Evolutionary conservation across 2,113 vertebrate genomes (phyloP).

Genomic region (Melozone crissalis): DNA sequence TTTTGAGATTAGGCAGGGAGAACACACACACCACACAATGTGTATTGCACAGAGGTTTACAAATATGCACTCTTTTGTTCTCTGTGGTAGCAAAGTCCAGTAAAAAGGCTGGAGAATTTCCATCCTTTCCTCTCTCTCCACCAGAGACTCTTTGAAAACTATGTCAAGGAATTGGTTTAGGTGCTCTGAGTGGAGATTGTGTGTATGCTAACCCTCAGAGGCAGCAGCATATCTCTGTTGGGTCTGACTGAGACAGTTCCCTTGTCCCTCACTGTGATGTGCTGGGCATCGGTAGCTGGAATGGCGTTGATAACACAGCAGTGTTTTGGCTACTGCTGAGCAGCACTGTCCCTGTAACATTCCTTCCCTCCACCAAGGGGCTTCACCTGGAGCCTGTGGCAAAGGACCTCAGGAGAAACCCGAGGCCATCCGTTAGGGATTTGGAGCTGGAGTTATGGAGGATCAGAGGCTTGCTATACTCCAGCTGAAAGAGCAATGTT

Average conservation of each 20-base stretch:
- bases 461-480: not conserved
- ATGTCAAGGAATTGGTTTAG: not conserved
- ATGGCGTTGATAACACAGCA: not conserved
- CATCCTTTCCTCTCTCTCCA: not conserved
- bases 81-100: not conserved
- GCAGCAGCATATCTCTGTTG: not conserved
- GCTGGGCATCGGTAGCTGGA: not conserved
- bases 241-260: not conserved
- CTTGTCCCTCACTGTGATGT: not conserved
- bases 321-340: not conserved
- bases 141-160: not conserved
- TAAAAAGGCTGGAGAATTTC: not conserved
- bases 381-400: not conserved
- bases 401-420: not conserved
- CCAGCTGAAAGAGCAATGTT: not conserved
- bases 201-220: not conserved
- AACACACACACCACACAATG: not conserved
- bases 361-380: no score
- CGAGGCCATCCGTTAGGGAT: accelerated
- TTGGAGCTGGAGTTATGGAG: accelerated
- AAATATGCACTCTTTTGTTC: not conserved
- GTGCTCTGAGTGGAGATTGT: not conserved
- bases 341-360: not conserved
- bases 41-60: not conserved
- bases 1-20: not conserved